Evolutionary conservation across 2,113 vertebrate species (phyloP).

Genomic region (Eclectus roratus): DNA sequence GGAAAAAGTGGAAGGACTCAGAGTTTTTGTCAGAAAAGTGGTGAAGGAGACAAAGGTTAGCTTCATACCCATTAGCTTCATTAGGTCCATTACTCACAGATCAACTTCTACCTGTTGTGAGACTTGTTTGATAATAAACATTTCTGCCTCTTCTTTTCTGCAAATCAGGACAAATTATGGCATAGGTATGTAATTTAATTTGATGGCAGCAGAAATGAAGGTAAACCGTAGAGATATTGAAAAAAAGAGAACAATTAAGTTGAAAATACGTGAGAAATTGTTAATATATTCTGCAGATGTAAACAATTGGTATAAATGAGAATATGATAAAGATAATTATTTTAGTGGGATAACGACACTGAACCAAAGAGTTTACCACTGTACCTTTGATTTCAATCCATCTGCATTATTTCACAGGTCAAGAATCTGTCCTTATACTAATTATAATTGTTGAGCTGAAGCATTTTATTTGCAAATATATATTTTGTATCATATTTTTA

Average conservation of each 20-base stretch:
- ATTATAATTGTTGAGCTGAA: neutral
- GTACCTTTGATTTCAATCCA: neutral
- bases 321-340: neutral
- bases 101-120: neutral
- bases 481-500: neutral
- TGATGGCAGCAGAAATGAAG: neutral
- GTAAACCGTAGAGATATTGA: neutral
- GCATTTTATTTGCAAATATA: neutral
- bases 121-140: neutral
- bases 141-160: neutral
- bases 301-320: neutral
- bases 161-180: neutral
- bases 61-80: neutral
- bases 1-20: neutral
- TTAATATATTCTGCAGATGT: neutral
- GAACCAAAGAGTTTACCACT: neutral
- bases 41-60: neutral
- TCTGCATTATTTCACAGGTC: neutral
- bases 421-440: neutral
- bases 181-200: neutral
- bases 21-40: neutral
- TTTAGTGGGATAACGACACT: neutral
- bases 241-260: neutral
- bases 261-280: neutral
- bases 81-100: neutral